Percentiles rank a stretch among this genome's conserved stretches.
phyloP scores from a whole-genome alignment of 2,888 invertebrate species.

The Himalopsyche anomala region DNA sequence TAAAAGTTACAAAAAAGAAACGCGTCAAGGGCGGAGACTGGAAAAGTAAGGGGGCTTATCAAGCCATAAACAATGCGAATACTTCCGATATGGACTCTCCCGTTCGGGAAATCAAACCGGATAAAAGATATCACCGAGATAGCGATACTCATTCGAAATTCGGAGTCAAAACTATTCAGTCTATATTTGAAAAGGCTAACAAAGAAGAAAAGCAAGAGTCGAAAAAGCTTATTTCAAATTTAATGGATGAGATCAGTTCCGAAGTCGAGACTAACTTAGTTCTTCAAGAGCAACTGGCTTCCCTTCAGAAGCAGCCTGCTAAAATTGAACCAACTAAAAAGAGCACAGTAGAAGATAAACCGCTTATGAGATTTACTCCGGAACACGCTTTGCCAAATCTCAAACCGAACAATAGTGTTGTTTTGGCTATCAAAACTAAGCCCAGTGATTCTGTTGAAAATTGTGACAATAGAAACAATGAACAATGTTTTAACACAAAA shows the following conservation, averaged over 20 bases:
- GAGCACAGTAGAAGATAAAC: conserved; percentile 47
- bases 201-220: conserved; percentile 36
- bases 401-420: conserved; percentile 55
- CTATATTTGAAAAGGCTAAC: conserved; percentile 70
- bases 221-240: conserved; percentile 48
- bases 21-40: conserved; percentile 71
- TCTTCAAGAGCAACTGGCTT: neutral
- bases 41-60: conserved; percentile 74
- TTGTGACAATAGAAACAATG: neutral
- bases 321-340: neutral
- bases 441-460: conserved; percentile 28
- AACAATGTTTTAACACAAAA: conserved; percentile 45
- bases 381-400: conserved; percentile 60
- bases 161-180: conserved; percentile 75
- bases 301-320: conserved; percentile 5
- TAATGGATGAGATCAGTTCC: conserved; percentile 49
- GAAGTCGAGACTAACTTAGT: conserved; percentile 36
- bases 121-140: conserved; percentile 56
- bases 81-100: conserved; percentile 71
- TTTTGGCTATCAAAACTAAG: conserved; percentile 52
- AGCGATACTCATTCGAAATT: conserved; percentile 68
- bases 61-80: conserved; percentile 71
- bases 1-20: conserved; percentile 72
- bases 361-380: conserved; percentile 57
- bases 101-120: conserved; percentile 54